phyloP scores from a whole-genome alignment of 2,888 invertebrate species.

The Drosophila macrothrix region DNA sequence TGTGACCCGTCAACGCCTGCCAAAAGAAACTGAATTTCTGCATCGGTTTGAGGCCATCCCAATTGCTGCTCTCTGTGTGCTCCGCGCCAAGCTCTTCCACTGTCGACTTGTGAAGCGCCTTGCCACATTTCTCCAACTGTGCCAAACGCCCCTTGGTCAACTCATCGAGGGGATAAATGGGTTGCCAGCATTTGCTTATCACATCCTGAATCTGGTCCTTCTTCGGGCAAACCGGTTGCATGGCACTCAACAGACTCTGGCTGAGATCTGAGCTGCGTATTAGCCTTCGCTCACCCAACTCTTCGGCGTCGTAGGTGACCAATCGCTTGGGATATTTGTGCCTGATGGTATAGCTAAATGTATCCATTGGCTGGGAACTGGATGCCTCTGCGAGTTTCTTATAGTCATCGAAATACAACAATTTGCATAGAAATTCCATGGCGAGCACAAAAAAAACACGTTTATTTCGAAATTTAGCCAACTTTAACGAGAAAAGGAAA shows the following conservation, averaged over 20 bases:
- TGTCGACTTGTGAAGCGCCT: constrained; percentile 24
- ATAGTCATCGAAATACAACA: constrained; percentile 10
- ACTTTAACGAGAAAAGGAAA: neutral
- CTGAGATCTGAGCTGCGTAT: constrained; percentile 51
- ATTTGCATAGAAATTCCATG: constrained; percentile 42
- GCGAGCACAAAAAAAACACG: neutral
- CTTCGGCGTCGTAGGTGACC: constrained; percentile 63
- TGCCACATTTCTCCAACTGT: constrained; percentile 35
- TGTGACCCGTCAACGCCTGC: constrained; percentile 57
- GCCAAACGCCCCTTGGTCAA: neutral
- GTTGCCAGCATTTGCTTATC: neutral
- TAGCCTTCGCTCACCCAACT: constrained; percentile 43
- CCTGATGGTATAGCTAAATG: constrained; percentile 44
- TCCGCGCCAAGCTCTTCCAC: neutral
- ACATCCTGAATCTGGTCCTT: neutral
- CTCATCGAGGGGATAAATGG: neutral
- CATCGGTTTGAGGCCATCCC: constrained; percentile 46
- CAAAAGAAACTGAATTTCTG: constrained; percentile 69
- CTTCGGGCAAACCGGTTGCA: neutral
- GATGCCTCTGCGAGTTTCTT: too few species aligned
- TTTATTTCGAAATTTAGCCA: constrained; percentile 24
- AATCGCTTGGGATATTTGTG: constrained; percentile 58
- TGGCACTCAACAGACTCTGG: neutral
- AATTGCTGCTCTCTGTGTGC: neutral
- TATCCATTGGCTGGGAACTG: neutral